phyloP scores from a whole-genome alignment of 2,888 invertebrate species.

The Marasmarcha lunaedactyla region DNA sequence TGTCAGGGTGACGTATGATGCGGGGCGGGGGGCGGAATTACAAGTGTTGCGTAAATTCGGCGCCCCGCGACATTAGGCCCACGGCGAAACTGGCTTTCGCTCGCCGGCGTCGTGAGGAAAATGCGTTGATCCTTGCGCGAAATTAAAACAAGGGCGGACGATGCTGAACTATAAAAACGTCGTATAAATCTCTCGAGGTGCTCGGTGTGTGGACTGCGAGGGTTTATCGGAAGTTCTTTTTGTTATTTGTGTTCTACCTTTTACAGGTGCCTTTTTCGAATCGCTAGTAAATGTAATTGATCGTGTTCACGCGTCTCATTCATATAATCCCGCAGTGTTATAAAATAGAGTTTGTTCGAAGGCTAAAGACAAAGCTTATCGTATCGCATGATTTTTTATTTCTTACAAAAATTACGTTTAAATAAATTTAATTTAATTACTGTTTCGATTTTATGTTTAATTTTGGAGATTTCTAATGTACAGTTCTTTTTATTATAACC shows the following conservation, averaged over 20 bases:
- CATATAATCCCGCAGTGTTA: too few relatives aligned
- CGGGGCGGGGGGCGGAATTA: constrained; percentile 50
- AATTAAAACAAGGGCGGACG: constrained; percentile 64
- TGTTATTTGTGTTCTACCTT: constrained; percentile 41
- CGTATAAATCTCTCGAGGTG: constrained; percentile 45
- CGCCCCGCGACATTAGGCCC: constrained; percentile 56
- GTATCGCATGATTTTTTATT: too few relatives aligned
- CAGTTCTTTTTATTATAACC: too few relatives aligned
- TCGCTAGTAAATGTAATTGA: constrained; percentile 17
- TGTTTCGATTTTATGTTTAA: too few relatives aligned
- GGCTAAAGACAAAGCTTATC: too few relatives aligned
- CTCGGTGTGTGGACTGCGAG: constrained; percentile 42
- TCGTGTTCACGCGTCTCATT: constrained; percentile 31
- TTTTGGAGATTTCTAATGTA: too few relatives aligned
- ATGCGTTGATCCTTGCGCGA: constrained; percentile 50
- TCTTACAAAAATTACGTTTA: too few relatives aligned
- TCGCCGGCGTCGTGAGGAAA: constrained; percentile 25
- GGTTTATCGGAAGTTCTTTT: constrained; percentile 37
- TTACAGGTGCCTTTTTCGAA: constrained; percentile 30
- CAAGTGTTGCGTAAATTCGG: constrained; percentile 66
- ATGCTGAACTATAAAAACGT: constrained; percentile 55
- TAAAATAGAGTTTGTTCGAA: too few relatives aligned
- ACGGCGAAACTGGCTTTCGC: constrained; percentile 31
- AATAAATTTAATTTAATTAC: too few relatives aligned
- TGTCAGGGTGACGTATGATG: constrained; percentile 50